Base-by-base conservation (phyloP, 2,113 vertebrate species). In the Chlorodrepanis virens region DNA sequence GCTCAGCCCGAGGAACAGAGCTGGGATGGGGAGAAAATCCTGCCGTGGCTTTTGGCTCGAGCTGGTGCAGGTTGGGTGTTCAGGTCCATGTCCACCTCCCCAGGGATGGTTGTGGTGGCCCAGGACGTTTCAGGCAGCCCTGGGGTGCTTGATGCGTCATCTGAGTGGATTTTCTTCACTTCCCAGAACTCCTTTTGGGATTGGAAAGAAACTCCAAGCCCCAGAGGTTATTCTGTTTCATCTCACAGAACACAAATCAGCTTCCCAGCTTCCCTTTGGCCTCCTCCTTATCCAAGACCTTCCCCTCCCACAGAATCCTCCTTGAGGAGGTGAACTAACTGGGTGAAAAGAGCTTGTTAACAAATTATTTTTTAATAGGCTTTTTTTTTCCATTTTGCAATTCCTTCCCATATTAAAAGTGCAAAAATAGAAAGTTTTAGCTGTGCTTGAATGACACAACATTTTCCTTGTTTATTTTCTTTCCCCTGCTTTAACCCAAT, bases 381-480 rank as follows among this genome's bases (percentile, higher is more conserved):
- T 23, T 42, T 14, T 52, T 56, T 25, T 49, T 67, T 35, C 45
- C 44, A 20, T 79, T 68, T 77, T 64, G 45, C 64, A 76, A 53
- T 84, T 29, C 54, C 49, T 88, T 70, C 39, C 68, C 42, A 10
- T 77, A 83, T 89, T 65, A 84, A 52, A 86, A 91, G 25, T 29
- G 29, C 27, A 44, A 82, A 89, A 47, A 23, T 54, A 77, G 53
- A 50, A 78, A 75, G 72, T 29, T 94, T 69, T 23, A 24, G 31
- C 64, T 86, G 59, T 77, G 84, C 18, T 61, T 78, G 74, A 81
- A 84, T 56, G 61, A 94, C 52, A 70, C 83, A 63, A 23, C 39
- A 10, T 67, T 91, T 79, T 82, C 61, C 74, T 29, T 74, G 54
- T 79, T 92, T 94, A 68, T 59, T 94, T 84, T 70, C 64, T 84